Percentiles rank a stretch among this genome's conserved stretches.
phyloP scores from a whole-genome alignment of 2,797 vertebrate species.

The Sitta carolinensis region DNA sequence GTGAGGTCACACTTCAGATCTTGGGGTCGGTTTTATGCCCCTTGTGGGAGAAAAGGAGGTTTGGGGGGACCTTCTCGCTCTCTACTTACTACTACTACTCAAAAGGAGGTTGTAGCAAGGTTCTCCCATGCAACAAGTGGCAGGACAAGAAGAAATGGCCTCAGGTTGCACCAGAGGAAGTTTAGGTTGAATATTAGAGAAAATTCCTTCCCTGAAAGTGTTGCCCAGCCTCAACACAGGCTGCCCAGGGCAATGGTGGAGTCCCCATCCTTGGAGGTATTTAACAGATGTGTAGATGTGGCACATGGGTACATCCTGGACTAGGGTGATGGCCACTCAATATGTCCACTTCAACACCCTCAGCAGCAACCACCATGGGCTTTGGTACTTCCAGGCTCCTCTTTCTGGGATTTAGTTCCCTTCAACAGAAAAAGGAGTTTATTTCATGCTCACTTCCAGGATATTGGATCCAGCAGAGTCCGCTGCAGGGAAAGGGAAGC shows the following conservation, averaged over 20 bases:
- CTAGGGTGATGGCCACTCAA: not conserved
- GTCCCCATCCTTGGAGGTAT: not conserved
- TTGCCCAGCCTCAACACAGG: not conserved
- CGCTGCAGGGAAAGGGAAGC: not conserved
- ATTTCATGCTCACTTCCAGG: rapidly evolving
- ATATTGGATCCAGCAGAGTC: not conserved
- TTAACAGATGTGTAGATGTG: not conserved
- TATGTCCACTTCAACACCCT: not conserved
- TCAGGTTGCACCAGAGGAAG: not conserved
- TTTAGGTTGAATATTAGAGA: not conserved
- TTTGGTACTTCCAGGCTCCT: not conserved
- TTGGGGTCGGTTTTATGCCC: not conserved
- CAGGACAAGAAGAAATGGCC: not conserved
- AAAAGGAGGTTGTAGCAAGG: not conserved
- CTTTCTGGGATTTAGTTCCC: not conserved
- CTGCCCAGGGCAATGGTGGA: not conserved
- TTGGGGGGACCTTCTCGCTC: not conserved
- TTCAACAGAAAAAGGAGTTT: not conserved
- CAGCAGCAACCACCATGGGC: not conserved
- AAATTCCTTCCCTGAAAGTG: not conserved
- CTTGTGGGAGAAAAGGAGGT: not conserved
- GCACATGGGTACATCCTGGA: not conserved
- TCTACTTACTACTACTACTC: not conserved
- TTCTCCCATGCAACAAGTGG: not conserved
- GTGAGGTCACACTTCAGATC: not conserved